Conservation (phyloP, 2,113 vertebrate genomes). For the Turnix velox region DNA sequence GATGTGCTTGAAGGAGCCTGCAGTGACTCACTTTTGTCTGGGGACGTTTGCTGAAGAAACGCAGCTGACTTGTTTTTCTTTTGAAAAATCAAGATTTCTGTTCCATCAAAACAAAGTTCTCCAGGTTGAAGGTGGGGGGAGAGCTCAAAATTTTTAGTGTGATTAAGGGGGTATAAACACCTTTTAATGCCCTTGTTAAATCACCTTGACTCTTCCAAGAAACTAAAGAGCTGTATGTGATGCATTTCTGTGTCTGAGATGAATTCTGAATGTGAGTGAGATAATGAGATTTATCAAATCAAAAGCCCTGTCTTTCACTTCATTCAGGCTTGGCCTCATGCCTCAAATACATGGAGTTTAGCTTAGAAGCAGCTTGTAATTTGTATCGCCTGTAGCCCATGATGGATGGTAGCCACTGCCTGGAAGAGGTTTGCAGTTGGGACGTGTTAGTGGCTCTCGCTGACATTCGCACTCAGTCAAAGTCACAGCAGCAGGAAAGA, state of each 20-base stretch:
- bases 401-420: background rate
- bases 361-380: background rate
- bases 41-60: background rate
- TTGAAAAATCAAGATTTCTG: background rate
- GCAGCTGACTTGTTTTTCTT: background rate
- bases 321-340: constrained; percentile 30
- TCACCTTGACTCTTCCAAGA: background rate
- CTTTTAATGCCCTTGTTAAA: background rate
- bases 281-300: constrained; percentile 51
- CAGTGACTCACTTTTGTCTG: background rate
- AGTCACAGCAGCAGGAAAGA: background rate
- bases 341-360: constrained; percentile 5
- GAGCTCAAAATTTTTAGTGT: background rate
- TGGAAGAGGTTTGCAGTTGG: background rate
- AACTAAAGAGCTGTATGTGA: background rate
- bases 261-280: constrained; percentile 20
- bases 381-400: background rate
- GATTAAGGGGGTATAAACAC: background rate
- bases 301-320: constrained; percentile 42
- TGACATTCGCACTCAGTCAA: background rate
- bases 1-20: background rate
- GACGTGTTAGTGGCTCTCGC: accelerated
- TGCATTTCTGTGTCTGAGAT: constrained; percentile 9
- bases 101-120: background rate
- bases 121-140: background rate